Conservation (phyloP, 2,888 invertebrate species). For the Diabrotica balteata region DNA sequence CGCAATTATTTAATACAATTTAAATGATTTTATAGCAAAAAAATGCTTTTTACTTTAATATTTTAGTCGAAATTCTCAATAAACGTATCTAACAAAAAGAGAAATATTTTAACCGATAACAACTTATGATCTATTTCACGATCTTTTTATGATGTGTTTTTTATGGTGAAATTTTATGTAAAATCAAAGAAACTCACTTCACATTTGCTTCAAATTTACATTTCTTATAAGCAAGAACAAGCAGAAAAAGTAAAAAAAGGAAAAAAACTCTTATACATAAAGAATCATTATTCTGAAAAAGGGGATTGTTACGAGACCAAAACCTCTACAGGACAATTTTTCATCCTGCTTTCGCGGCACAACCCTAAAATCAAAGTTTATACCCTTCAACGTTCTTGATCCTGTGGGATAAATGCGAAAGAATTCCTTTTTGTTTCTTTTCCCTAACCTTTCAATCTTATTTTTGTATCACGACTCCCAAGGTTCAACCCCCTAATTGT, state of each 20-base stretch:
- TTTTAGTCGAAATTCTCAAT: too few relatives aligned
- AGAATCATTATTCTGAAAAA: slow-evolving; percentile 22
- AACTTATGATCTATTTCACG: too few relatives aligned
- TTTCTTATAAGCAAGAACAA: too few relatives aligned
- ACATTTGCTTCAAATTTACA: too few relatives aligned
- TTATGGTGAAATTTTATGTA: too few relatives aligned
- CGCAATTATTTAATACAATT: too few relatives aligned
- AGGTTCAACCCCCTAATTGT: slow-evolving; percentile 1
- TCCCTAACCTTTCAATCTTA: slow-evolving; percentile 4
- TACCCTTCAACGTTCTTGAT: slow-evolving; percentile 18
- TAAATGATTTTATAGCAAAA: too few relatives aligned
- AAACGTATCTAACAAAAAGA: too few relatives aligned
- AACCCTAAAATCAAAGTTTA: slow-evolving; percentile 25
- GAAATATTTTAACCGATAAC: too few relatives aligned
- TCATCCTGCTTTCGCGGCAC: slow-evolving; percentile 12
- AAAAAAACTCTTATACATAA: slow-evolving; percentile 10
- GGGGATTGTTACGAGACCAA: slow-evolving; percentile 4
- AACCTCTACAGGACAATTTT: slow-evolving; percentile 18
- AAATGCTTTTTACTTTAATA: too few relatives aligned
- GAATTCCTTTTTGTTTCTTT: slow-evolving; percentile 17
- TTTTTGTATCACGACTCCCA: background rate
- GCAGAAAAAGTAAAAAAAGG: background rate
- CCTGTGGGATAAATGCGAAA: slow-evolving; percentile 17
- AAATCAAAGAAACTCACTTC: too few relatives aligned
- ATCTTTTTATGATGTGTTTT: too few relatives aligned